Base-by-base conservation (phyloP, 1,140 invertebrate species). In the Pteromalus puparum region DNA sequence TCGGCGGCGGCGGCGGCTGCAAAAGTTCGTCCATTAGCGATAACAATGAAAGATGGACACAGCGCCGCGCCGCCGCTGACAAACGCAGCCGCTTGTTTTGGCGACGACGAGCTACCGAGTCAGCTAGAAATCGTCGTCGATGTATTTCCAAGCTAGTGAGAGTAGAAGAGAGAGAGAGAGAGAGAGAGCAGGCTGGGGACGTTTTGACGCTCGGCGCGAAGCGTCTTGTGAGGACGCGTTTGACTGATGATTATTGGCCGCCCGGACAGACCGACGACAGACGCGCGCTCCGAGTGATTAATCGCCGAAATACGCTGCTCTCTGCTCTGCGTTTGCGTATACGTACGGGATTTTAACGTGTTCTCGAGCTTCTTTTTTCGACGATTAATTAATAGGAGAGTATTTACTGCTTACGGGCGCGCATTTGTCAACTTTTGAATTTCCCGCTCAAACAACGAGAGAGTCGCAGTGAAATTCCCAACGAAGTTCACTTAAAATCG, bases 31-130 rank as follows among this genome's bases (percentile, higher is more conserved):
- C 90, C 90, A 91, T 91, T 91, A 91, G 87, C 87, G 90, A 90
- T 91, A 91, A 90, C 89, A 91, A 90, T 91, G 90, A 91, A 90
- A 90, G 89, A 90, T 91, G 89, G 86, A 90, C 87, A 88, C 78
- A 68, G 10, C 4, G 18, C 34, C 75, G 84, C 81, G 73, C 87
- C 81, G 73, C 87, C 85, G 83, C 87, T 88, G 89, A 89, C 90
- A 90, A 90, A 90, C 86, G 87, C 88, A 88, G 77, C 48, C 67
- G 75, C 86, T 84, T 81, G 84, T 72, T 74, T 80, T 83, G 81
- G 46, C 84, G 68, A 79, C 53, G 75, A 38, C 18, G 73, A 67
- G 24, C 53, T 46, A 12, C 61, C 73, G 75, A 72, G 75, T 79
- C 75, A 70, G 75, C 75, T 34, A 73, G 65, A 61, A 68, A 68